Percentiles rank a stretch among this genome's conserved stretches.
These are phyloP conservation scores for Lepidocyrtinus sp. DNA, from an alignment of 2,888 invertebrate genomes.

Conservation along the genomic window DNA sequence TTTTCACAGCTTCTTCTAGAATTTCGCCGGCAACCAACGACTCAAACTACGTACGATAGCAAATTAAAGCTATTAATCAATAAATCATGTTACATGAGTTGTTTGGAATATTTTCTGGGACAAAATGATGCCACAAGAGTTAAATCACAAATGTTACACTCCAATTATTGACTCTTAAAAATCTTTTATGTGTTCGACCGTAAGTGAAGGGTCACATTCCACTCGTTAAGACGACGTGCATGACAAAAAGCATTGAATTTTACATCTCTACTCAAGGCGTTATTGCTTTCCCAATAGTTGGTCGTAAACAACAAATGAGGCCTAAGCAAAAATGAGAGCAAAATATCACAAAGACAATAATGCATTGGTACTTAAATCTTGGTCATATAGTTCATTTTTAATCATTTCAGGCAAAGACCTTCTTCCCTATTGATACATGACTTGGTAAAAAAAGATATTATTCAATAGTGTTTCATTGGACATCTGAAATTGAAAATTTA, in stretches of 20 bases:
- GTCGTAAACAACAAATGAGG: background rate
- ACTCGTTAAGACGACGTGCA: background rate
- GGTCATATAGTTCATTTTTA: background rate
- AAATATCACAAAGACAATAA: background rate
- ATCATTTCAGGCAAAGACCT: background rate
- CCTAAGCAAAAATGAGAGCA: background rate
- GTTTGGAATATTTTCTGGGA: background rate
- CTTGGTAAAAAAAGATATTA: no score
- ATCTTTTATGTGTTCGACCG: constrained; percentile 13
- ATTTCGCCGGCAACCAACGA: no score
- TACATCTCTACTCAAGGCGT: background rate
- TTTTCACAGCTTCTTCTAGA: no score
- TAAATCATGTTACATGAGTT: background rate
- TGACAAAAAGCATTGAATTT: constrained; percentile 4
- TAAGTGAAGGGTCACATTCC: constrained; percentile 38
- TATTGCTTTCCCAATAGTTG: background rate
- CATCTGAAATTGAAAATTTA: no score
- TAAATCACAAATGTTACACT: background rate
- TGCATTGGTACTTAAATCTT: background rate
- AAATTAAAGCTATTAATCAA: background rate
- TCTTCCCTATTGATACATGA: no score
- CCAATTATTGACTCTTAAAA: constrained; percentile 32
- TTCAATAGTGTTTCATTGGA: no score
- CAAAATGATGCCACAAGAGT: constrained; percentile 1
- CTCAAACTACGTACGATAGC: no score